Base-by-base conservation (phyloP, 2,888 invertebrate genomes). In the Seira musarum region DNA sequence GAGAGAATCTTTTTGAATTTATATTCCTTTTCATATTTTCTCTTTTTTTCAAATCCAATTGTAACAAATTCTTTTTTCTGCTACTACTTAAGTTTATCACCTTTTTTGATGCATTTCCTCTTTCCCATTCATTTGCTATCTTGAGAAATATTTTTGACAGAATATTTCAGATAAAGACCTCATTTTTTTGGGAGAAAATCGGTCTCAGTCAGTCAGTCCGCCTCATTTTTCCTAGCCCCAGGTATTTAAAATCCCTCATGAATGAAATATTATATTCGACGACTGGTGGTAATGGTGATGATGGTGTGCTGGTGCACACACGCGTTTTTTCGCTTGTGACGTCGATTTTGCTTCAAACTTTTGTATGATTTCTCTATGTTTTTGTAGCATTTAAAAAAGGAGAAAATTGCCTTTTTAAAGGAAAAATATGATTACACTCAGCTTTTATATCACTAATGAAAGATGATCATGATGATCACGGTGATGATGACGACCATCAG, bases 401-500 rank as follows among this genome's bases (percentile, higher is more conserved):
- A 40, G 40, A 40, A 40, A 40, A 40, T 8, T 40, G 13, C 40
- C 40, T 8, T 40, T 40, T 40, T 40, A 8, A 13, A 6, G 13
- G 13, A 40, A 40, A 40, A 40, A 40, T 40, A 40, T n/a, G n/a
- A n/a, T n/a, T n/a, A n/a, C n/a, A n/a, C 13, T 40, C 40, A 40
- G 13, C 40, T 40, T 40, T 40, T 40, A 40, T 40, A 40, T 40
- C 40, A 40, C 13, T 40, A 40, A 40, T 40, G 40, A 40, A 40
- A 40, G 13, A 40, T 40, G 40, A 40, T 40, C 40, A 40, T 19
- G 66, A 3, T 24, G 69, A 5, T 60, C 64, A 22, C 49, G 63
- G 46, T 22, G 72, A 64, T 64, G 72, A 72, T 2, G 30, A 72
- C 19, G 64, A 63, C n/a, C n/a, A n/a, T n/a, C n/a, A n/a, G n/a